phyloP scores from a whole-genome alignment of 53 echinoderm and acorn worm species.

The Glandiceps talaboti region DNA sequence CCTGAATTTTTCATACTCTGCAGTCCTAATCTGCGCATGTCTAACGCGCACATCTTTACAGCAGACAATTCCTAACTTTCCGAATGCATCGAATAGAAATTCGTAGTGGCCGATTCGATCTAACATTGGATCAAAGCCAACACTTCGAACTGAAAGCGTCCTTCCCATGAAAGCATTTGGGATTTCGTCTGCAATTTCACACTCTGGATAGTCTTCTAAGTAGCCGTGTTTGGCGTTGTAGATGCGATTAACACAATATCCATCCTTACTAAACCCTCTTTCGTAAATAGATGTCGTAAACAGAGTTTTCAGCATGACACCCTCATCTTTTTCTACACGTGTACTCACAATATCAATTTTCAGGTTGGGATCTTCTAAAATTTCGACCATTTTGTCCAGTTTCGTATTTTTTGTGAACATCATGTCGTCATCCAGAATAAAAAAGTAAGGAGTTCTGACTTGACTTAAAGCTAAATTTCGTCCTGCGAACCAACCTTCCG shows the following conservation, averaged over 20 bases:
- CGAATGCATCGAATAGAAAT: neutral
- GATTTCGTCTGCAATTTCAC: neutral
- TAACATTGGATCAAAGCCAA: neutral
- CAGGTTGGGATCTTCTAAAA: neutral
- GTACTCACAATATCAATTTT: neutral
- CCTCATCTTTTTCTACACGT: neutral
- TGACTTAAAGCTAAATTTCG: neutral
- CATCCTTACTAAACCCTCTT: neutral
- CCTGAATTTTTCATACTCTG: neutral
- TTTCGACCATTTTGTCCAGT: neutral
- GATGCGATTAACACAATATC: neutral
- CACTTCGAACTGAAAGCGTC: neutral
- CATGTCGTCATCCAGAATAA: neutral
- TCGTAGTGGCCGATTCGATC: neutral
- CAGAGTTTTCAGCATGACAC: neutral
- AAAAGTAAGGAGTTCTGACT: neutral
- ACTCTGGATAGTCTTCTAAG: neutral
- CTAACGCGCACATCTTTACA: neutral
- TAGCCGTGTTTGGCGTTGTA: neutral
- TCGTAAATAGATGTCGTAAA: neutral
- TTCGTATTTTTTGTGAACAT: neutral
- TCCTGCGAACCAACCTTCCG: neutral
- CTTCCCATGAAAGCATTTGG: neutral
- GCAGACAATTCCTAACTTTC: neutral
- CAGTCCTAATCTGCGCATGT: neutral